These are phyloP conservation scores for Caenorhabditis zanzibari DNA, from an alignment of 2,888 invertebrate genomes.

Conservation along the genomic window DNA sequence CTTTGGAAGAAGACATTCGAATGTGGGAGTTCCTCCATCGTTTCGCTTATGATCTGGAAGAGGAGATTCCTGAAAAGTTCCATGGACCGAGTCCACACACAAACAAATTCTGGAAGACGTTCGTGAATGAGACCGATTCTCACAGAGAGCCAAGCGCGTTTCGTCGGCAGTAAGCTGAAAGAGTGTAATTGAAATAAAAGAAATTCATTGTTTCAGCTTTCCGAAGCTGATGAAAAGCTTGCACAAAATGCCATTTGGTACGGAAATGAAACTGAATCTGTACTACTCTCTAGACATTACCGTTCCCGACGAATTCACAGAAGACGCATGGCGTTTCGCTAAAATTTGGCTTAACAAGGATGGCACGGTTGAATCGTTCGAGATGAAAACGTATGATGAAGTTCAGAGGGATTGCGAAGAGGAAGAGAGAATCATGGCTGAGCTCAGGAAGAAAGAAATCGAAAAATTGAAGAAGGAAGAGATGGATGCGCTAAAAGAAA, in stretches of 20 bases:
- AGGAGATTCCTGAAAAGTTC: conserved; percentile 34
- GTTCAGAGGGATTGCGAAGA: not conserved
- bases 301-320: not conserved
- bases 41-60: conserved; percentile 23
- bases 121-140: conserved; percentile 12
- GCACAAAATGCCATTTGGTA: conserved; percentile 16
- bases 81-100: not conserved
- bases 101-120: conserved; percentile 20
- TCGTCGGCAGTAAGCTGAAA: not conserved
- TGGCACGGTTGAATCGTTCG: conserved; percentile 22
- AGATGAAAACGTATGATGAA: conserved; percentile 30
- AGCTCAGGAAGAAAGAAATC: not conserved
- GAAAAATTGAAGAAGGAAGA: not conserved
- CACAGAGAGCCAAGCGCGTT: not conserved
- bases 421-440: not conserved
- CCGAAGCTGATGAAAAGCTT: not conserved
- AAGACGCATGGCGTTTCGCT: conserved; percentile 1
- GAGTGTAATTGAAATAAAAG: not conserved
- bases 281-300: conserved; percentile 30
- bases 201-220: conserved; percentile 2
- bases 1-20: conserved; percentile 10
- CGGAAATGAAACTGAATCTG: conserved; percentile 35
- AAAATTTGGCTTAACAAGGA: conserved; percentile 11
- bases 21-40: conserved; percentile 23
- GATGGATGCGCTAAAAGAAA: not conserved